Base-by-base conservation (phyloP, 2,113 vertebrate genomes). In the Phodopus roborovskii region DNA sequence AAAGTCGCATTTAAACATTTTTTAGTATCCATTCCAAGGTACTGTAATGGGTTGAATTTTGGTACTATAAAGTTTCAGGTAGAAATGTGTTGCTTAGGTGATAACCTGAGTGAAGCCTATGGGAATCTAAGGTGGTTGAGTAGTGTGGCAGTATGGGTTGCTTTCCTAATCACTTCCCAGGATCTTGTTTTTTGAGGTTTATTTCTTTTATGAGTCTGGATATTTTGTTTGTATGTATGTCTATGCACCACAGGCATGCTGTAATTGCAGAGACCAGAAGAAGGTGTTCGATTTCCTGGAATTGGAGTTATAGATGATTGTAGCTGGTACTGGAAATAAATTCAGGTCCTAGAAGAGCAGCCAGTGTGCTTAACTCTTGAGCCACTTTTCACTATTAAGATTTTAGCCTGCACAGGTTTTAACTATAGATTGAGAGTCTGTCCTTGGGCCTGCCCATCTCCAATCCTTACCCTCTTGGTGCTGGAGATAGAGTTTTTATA, bases 1-100 rank as follows among this genome's bases (percentile, higher is more conserved):
- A 83, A 30, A 82, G 15, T 75, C 12, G 11, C 9, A 73, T 90
- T 92, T 84, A 88, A 66, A n/a, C 7, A 58, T 94, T 92, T 97
- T 97, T 84, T 12, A 92, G 42, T 91, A 94, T 50, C 20, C 75
- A 78, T 82, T 16, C 12, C 71, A 74, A 86, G 81, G 5, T 74
- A 86, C 39, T 60, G 20, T 84, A 42, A 16, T 39, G 45, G 81
- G 66, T 93, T 93, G 8, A 88, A 64, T 88, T 95, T 85, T 92
- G 60, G 73, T 93, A 58, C 62, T 93, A 66, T 0, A 73, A 73
- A 85, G 89, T 53, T 89, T 95, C 9, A 93, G 48, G 5, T 48
- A 84, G 62, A 90, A 94, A 75, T 87, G 53, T 89, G 11, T 94
- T 92, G 50, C 62, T 78, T 83, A 93, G 64, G 62, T 15, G 48